phyloP scores from a whole-genome alignment of 2,113 vertebrate species.

The Paramisgurnus dabryanus region DNA sequence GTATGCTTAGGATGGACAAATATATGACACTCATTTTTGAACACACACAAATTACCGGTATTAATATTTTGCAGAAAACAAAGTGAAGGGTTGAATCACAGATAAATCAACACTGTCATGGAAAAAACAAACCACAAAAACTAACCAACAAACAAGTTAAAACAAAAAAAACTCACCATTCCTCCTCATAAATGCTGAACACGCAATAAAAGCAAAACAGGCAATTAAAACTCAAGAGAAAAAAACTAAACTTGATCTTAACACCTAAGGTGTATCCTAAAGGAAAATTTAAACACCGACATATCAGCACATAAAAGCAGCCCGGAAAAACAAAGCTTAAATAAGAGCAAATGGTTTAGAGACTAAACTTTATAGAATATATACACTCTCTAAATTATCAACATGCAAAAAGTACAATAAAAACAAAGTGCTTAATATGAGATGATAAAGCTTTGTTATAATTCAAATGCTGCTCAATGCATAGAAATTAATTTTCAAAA shows the following conservation, averaged over 20 bases:
- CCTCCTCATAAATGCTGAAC: constrained; percentile 94
- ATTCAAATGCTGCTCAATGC: no score
- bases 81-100: constrained; percentile 15
- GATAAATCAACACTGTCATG: constrained; percentile 13
- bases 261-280: constrained; percentile 58
- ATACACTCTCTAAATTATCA: background rate
- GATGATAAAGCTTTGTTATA: background rate
- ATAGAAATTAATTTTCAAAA: no score
- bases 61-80: background rate
- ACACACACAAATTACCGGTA: background rate
- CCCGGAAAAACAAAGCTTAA: background rate
- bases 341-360: background rate
- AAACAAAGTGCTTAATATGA: background rate
- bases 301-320: constrained; percentile 37
- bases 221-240: constrained; percentile 63
- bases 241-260: constrained; percentile 56
- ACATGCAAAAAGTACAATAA: background rate
- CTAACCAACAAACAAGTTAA: constrained; percentile 2
- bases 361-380: background rate
- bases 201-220: constrained; percentile 72
- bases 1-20: background rate
- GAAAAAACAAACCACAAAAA: constrained; percentile 12
- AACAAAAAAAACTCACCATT: constrained; percentile 88
- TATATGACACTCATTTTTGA: background rate
- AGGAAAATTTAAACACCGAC: constrained; percentile 48